phyloP scores from a whole-genome alignment of 2,797 vertebrate genomes.

The Mus spretus region DNA sequence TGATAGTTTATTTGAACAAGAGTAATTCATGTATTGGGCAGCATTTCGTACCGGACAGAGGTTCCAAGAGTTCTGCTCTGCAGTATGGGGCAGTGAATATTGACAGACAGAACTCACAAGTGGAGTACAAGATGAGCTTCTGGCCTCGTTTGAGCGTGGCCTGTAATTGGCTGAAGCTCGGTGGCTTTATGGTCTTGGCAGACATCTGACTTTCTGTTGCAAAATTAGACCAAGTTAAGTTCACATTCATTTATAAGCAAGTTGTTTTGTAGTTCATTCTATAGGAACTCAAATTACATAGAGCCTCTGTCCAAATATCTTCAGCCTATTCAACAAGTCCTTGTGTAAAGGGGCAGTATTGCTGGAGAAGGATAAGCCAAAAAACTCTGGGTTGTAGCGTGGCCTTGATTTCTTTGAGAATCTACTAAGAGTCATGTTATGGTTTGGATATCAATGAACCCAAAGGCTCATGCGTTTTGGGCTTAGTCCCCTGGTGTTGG shows the following conservation, averaged over 20 bases:
- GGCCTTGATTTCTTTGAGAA: slow-evolving; percentile 19
- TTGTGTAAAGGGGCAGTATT: not conserved
- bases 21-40: not conserved
- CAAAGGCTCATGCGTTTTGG: not conserved
- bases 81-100: not conserved
- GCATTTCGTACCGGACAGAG: not conserved
- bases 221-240: not conserved
- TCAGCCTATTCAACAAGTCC: not conserved
- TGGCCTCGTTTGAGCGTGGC: not conserved
- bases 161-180: not conserved
- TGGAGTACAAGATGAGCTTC: not conserved
- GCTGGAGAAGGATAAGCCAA: not conserved
- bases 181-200: not conserved
- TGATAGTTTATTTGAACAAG: not conserved
- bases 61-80: not conserved
- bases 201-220: not conserved
- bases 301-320: not conserved
- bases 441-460: not conserved
- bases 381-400: not conserved
- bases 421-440: not conserved
- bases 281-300: not conserved
- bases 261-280: not conserved
- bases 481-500: not conserved
- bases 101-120: not conserved
- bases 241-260: not conserved